These are phyloP conservation scores for Takifugu bimaculatus DNA, from an alignment of 2,113 vertebrate species.

Conservation along the genomic window DNA sequence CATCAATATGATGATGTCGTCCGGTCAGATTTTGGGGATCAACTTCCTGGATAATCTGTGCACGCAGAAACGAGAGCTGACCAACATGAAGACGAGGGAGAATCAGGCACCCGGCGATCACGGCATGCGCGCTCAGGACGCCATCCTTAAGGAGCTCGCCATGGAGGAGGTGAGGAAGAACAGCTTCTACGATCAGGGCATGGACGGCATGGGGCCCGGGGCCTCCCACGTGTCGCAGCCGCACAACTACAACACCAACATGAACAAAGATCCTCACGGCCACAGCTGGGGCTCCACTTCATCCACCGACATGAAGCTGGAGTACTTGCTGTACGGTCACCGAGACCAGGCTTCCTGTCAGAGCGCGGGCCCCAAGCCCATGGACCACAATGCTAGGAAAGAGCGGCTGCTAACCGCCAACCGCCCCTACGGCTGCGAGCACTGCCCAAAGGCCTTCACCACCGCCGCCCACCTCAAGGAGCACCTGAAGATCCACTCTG, in stretches of 20 bases:
- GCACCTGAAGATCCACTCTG: slow-evolving; percentile 97
- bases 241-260: slow-evolving; percentile 88
- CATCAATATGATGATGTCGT: slow-evolving; percentile 95
- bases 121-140: slow-evolving; percentile 93
- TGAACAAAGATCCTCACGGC: slow-evolving; percentile 80
- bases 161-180: slow-evolving; percentile 97
- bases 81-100: slow-evolving; percentile 83
- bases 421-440: slow-evolving; percentile 93
- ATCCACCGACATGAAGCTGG: slow-evolving; percentile 94
- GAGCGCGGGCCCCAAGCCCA: slow-evolving; percentile 82
- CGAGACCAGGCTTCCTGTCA: slow-evolving; percentile 93
- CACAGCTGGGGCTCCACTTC: slow-evolving; percentile 66
- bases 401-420: slow-evolving; percentile 95
- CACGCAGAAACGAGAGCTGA: slow-evolving; percentile 90
- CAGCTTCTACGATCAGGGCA: slow-evolving; percentile 95
- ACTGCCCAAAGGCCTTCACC: slow-evolving; percentile 98
- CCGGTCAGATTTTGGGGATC: slow-evolving; percentile 90
- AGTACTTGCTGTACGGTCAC: slow-evolving; percentile 94
- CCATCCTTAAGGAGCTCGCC: slow-evolving; percentile 92
- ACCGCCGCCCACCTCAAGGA: slow-evolving; percentile 97
- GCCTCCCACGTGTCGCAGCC: slow-evolving; percentile 89
- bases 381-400: slow-evolving; percentile 89
- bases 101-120: slow-evolving; percentile 93
- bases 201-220: slow-evolving; percentile 89
- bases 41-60: slow-evolving; percentile 93